A percentile compares a stretch with the other conserved stretches of the same genome.
phyloP scores from a whole-genome alignment of 2,797 vertebrate genomes.

The Australoheros facetus region DNA sequence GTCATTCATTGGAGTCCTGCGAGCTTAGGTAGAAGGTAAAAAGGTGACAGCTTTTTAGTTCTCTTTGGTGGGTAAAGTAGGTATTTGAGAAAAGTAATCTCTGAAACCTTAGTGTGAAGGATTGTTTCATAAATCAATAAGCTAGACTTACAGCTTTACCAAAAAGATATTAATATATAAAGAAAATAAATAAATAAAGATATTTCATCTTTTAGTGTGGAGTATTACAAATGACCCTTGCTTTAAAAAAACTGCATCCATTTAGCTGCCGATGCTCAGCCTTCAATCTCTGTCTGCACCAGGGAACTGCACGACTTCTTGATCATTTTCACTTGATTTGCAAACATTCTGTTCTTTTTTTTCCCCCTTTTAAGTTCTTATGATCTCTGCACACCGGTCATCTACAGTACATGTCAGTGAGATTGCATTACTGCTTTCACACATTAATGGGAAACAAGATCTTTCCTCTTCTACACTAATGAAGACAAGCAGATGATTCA shows the following conservation, averaged over 20 bases:
- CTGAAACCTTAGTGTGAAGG: conserved; percentile 32
- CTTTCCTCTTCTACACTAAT: conserved; percentile 44
- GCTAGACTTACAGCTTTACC: conserved; percentile 39
- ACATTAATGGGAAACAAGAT: conserved; percentile 43
- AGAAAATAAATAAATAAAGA: conserved; percentile 14
- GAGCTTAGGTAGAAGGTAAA: conserved; percentile 19
- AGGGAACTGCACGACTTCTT: conserved; percentile 34
- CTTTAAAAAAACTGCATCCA: conserved; percentile 53
- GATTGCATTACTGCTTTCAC: conserved; percentile 43
- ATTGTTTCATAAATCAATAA: conserved; percentile 63
- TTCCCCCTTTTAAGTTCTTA: conserved; percentile 21
- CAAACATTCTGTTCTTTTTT: conserved; percentile 28
- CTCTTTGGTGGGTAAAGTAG: conserved; percentile 28
- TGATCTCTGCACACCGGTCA: conserved; percentile 46
- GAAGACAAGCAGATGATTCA: conserved; percentile 61
- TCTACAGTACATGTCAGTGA: conserved; percentile 29
- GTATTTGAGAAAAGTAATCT: conserved; percentile 49
- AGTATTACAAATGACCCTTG: conserved; percentile 47
- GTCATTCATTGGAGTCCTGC: conserved; percentile 13
- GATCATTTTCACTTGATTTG: conserved; percentile 32
- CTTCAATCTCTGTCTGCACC: conserved; percentile 44
- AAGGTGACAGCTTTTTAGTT: conserved; percentile 1
- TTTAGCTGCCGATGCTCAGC: conserved; percentile 26
- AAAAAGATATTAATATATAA: conserved; percentile 17
- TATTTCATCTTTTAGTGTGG: conserved; percentile 47